Conservation (phyloP, 2,797 vertebrate species). For the Mus spretus region DNA sequence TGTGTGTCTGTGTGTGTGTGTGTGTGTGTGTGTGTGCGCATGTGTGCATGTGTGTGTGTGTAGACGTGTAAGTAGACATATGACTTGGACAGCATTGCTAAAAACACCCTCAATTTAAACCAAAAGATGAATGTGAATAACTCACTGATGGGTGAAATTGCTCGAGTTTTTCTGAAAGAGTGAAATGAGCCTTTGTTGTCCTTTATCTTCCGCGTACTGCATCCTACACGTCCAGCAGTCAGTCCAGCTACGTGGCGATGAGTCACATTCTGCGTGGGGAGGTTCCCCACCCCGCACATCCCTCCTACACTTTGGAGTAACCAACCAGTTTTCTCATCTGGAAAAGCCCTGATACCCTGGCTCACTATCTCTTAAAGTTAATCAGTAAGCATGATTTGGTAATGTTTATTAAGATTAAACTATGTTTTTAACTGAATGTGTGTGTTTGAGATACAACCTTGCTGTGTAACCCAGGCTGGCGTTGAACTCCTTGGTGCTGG, state of each 20-base stretch:
- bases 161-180: neutral
- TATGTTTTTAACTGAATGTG: neutral
- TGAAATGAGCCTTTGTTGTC: conserved; percentile 38
- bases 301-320: neutral
- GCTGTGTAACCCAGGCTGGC: neutral
- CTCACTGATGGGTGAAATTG: neutral
- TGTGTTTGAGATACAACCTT: neutral
- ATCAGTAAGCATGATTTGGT: neutral
- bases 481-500: neutral
- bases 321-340: neutral
- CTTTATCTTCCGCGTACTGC: neutral
- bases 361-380: neutral
- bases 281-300: rapidly evolving
- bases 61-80: neutral
- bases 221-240: rapidly evolving
- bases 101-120: neutral
- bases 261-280: neutral
- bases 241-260: neutral
- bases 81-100: neutral
- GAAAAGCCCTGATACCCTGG: neutral
- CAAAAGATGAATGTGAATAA: neutral
- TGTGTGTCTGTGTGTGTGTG: neutral
- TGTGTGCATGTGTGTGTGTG: neutral
- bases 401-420: neutral
- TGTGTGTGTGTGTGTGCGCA: neutral